Conservation (phyloP, 2,113 vertebrate species). For the Thryonomys swinderianus region DNA sequence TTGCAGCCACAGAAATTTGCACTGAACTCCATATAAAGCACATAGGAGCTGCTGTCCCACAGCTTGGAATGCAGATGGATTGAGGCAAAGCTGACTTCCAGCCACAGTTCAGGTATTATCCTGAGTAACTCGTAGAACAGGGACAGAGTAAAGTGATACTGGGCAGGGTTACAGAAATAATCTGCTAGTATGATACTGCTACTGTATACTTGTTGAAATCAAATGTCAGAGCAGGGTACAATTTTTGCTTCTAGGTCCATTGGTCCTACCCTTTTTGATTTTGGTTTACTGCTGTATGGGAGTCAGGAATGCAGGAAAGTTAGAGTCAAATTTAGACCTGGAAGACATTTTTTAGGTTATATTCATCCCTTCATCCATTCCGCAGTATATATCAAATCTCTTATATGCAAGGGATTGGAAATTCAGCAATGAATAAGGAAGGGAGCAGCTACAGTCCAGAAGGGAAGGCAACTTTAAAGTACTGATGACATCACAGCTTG, state of each 20-base stretch:
- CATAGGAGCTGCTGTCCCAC: background rate
- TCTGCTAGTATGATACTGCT: background rate
- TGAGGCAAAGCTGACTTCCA: background rate
- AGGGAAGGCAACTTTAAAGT: background rate
- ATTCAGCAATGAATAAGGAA: background rate
- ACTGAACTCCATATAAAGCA: background rate
- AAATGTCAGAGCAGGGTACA: background rate
- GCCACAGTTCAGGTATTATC: background rate
- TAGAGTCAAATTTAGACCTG: background rate
- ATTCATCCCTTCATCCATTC: background rate
- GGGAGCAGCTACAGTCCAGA: background rate
- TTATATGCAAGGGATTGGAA: background rate
- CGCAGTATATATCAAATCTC: background rate
- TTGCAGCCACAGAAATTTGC: constrained; percentile 19
- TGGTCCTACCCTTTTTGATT: background rate
- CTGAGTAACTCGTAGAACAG: background rate
- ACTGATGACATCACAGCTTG: background rate
- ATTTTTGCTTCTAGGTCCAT: background rate
- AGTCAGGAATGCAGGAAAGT: background rate
- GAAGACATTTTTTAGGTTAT: background rate
- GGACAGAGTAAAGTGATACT: background rate
- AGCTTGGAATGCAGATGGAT: background rate
- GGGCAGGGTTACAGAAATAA: background rate
- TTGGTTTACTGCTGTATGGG: background rate
- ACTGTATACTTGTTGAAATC: background rate